These are phyloP conservation scores for Drosophila equinoxialis DNA, from an alignment of 1,140 invertebrate species.

Conservation along the genomic window DNA sequence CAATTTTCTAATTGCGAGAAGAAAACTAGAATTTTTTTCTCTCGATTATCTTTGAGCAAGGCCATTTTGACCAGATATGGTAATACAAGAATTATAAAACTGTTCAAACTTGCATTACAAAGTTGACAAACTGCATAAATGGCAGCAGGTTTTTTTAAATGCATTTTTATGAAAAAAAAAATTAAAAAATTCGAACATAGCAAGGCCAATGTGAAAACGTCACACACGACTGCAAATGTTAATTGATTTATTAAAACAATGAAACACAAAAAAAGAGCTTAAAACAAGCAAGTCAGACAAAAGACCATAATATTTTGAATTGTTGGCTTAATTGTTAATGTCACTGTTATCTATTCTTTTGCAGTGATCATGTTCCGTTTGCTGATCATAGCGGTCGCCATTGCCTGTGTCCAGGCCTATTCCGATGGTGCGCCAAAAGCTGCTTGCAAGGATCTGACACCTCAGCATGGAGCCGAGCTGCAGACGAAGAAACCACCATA, in stretches of 20 bases:
- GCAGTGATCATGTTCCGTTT: conserved; percentile 66
- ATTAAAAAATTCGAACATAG: conserved; percentile 33
- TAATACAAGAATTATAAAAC: conserved; percentile 27
- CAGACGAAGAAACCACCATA: conserved; percentile 65
- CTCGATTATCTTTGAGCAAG: neutral
- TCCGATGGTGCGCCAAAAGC: conserved; percentile 63
- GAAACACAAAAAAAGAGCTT: neutral
- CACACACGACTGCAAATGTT: conserved; percentile 61
- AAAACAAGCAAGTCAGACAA: conserved; percentile 3
- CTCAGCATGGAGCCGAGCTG: conserved; percentile 68
- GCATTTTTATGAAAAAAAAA: conserved; percentile 22
- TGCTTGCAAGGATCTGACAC: conserved; percentile 68
- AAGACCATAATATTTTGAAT: conserved; percentile 19
- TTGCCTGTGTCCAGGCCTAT: conserved; percentile 58
- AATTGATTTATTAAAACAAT: conserved; percentile 67
- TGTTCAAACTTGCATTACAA: conserved; percentile 34
- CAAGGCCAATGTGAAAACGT: conserved; percentile 48
- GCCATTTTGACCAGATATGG: conserved; percentile 3
- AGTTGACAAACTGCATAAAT: conserved; percentile 49
- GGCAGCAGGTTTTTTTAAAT: conserved; percentile 49
- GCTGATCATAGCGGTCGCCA: conserved; percentile 49
- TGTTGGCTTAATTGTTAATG: neutral
- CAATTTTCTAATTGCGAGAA: neutral
- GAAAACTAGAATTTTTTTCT: neutral
- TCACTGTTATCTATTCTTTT: neutral